phyloP scores from a whole-genome alignment of 2,797 vertebrate species.

The Lepidocolaptes lacrymiger region DNA sequence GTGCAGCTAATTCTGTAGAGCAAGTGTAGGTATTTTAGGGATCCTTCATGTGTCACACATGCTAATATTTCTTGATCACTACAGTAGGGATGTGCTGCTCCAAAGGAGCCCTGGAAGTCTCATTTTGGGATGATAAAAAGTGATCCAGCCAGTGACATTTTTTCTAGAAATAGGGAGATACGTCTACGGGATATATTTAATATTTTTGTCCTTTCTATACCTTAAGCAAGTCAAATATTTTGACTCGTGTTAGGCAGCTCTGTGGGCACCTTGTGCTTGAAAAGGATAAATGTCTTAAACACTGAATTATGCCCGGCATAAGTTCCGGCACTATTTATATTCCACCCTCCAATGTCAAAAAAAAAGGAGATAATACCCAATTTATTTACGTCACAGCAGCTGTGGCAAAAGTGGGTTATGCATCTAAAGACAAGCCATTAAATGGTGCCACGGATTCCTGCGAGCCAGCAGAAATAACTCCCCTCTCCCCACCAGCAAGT shows the following conservation, averaged over 20 bases:
- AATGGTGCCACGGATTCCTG: slow-evolving; percentile 55
- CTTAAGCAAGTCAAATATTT: background rate
- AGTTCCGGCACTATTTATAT: slow-evolving; percentile 26
- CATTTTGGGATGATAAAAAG: background rate
- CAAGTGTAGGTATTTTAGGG: background rate
- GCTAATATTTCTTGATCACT: background rate
- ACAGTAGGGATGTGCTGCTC: background rate
- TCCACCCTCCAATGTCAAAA: background rate
- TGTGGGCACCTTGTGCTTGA: background rate
- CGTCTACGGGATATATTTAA: background rate
- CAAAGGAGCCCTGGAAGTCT: background rate
- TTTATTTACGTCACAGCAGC: slow-evolving; percentile 50
- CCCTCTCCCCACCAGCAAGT: slow-evolving; percentile 57
- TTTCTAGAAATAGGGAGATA: background rate
- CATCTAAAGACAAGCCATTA: slow-evolving; percentile 33
- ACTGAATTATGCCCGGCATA: background rate
- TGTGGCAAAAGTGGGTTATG: slow-evolving; percentile 55
- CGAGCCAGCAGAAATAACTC: slow-evolving; percentile 66
- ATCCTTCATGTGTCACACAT: background rate
- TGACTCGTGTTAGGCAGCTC: background rate
- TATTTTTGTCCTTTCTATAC: background rate
- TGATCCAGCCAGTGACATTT: background rate
- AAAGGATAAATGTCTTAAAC: background rate
- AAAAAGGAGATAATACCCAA: slow-evolving; percentile 26
- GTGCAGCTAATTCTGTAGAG: background rate